Conservation (phyloP, 2,888 invertebrate genomes). For the Rhynchonema sp. region DNA sequence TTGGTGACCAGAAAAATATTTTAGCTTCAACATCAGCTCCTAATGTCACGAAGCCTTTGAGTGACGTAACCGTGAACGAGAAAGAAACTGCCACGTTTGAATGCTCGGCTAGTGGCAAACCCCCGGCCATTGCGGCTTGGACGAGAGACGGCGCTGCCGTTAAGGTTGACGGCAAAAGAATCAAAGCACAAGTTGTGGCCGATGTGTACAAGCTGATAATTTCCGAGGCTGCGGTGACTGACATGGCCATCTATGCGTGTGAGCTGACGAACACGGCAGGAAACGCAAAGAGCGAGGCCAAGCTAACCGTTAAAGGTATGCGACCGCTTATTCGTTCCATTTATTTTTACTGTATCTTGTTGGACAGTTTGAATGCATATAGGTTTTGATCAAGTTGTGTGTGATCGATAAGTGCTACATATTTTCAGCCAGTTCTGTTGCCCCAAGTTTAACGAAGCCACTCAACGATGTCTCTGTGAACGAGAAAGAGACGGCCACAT, state of each 20-base stretch:
- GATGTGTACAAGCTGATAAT: slow-evolving; percentile 69
- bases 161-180: slow-evolving; percentile 72
- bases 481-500: slow-evolving; percentile 66
- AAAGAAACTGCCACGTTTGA: neutral
- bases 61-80: neutral
- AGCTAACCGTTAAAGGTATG: slow-evolving; percentile 13
- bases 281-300: slow-evolving; percentile 16
- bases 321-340: too few relatives aligned
- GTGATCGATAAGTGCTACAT: too few relatives aligned
- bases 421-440: neutral
- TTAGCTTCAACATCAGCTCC: slow-evolving; percentile 8
- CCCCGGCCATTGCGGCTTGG: slow-evolving; percentile 30
- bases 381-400: too few relatives aligned
- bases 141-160: slow-evolving; percentile 63
- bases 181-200: slow-evolving; percentile 52
- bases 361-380: too few relatives aligned
- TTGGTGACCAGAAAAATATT: too few relatives aligned
- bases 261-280: slow-evolving; percentile 58
- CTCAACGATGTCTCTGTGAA: slow-evolving; percentile 34
- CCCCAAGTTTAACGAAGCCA: neutral
- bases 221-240: slow-evolving; percentile 78
- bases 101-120: neutral
- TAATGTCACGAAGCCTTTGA: neutral
- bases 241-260: slow-evolving; percentile 82
- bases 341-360: too few relatives aligned